Evolutionary conservation across 2,888 invertebrate genomes (phyloP).

Genomic region (Marronus borbonicus): DNA sequence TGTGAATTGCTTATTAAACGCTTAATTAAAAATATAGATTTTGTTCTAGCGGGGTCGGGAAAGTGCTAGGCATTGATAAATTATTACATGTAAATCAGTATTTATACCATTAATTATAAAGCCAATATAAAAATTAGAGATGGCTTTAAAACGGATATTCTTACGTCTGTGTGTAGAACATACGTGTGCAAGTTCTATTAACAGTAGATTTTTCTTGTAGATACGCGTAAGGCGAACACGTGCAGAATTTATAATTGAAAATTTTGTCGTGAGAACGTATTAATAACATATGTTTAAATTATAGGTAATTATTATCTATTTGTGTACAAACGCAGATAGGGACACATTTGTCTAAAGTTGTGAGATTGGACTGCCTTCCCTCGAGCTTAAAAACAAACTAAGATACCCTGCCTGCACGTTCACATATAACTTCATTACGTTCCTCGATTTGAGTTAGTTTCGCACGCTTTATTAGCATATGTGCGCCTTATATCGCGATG

Average conservation of each 20-base stretch:
- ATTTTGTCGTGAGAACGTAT: conserved; percentile 26
- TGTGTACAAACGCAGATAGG: conserved; percentile 27
- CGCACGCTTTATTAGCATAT: too few relatives aligned
- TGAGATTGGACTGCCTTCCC: conserved; percentile 1
- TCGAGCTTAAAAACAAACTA: background rate
- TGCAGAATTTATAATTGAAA: conserved; percentile 34
- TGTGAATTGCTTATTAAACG: conserved; percentile 39
- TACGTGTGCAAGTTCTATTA: conserved; percentile 11
- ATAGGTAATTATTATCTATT: conserved; percentile 34
- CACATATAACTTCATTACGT: too few relatives aligned
- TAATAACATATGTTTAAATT: conserved; percentile 31
- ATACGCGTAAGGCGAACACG: conserved; percentile 17
- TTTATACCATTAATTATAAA: conserved; percentile 48
- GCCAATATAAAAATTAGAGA: conserved; percentile 20
- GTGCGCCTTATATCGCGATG: too few relatives aligned
- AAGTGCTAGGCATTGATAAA: conserved; percentile 47
- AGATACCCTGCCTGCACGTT: background rate
- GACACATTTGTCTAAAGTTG: conserved; percentile 4
- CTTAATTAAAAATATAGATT: conserved; percentile 30
- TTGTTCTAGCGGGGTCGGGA: conserved; percentile 2
- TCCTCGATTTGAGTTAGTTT: too few relatives aligned
- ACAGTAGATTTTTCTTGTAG: conserved; percentile 24
- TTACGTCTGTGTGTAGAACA: background rate
- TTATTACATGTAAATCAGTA: conserved; percentile 47
- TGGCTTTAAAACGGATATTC: conserved; percentile 15